These are phyloP conservation scores for Cydia strobilella DNA, from an alignment of 1,140 invertebrate genomes.

Conservation along the genomic window DNA sequence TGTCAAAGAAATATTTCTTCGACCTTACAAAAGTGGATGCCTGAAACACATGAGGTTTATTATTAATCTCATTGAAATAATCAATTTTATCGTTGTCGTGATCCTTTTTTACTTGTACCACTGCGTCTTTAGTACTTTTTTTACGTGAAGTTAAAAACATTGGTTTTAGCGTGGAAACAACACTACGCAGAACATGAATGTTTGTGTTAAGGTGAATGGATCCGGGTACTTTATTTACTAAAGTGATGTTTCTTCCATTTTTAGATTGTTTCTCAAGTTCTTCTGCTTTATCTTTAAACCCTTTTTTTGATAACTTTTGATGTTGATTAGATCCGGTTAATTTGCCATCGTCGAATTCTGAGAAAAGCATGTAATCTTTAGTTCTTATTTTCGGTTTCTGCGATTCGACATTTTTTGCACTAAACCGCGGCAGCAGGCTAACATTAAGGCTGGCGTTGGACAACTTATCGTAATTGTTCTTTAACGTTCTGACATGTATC, in stretches of 20 bases:
- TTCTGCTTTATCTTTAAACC: neutral
- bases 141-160: neutral
- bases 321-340: neutral
- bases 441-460: constrained; percentile 51
- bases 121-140: neutral
- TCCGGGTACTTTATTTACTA: neutral
- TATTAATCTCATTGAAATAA: neutral
- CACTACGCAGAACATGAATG: neutral
- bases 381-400: constrained; percentile 15
- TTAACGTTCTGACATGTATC: constrained; percentile 35
- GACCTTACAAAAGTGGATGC: neutral
- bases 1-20: neutral
- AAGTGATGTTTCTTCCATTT: neutral
- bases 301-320: neutral
- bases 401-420: neutral
- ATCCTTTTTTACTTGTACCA: neutral
- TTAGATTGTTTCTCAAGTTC: neutral
- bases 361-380: neutral
- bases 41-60: neutral
- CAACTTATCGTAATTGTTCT: constrained; percentile 33
- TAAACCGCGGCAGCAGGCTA: constrained; percentile 50
- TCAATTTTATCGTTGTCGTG: neutral
- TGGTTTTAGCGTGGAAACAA: neutral
- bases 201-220: neutral
- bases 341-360: neutral